Percentiles rank a stretch among this genome's conserved stretches.
Conservation (phyloP, 2,113 vertebrate species). For the Noctilio leporinus region DNA sequence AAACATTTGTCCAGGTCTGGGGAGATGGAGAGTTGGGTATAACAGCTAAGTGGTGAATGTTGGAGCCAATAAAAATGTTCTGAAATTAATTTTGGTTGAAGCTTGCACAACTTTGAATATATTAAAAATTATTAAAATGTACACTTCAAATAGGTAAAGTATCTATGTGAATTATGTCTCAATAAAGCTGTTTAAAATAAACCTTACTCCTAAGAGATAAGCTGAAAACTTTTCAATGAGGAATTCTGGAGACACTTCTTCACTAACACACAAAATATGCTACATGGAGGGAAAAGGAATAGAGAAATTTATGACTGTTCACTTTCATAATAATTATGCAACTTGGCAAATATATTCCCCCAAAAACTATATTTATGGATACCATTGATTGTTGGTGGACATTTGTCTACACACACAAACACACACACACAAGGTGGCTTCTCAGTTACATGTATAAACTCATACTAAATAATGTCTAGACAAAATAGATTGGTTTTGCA, state of each 20-base stretch:
- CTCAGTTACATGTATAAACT: background rate
- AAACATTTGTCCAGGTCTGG: background rate
- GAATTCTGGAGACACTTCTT: background rate
- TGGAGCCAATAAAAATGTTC: background rate
- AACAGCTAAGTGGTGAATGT: background rate
- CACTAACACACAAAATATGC: background rate
- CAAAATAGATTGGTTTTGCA: background rate
- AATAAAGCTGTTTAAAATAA: background rate
- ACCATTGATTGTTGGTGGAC: background rate
- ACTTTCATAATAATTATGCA: background rate
- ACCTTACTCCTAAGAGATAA: background rate
- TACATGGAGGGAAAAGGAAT: background rate
- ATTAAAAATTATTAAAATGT: background rate
- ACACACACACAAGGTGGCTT: background rate
- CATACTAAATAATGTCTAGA: constrained; percentile 24
- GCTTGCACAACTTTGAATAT: background rate
- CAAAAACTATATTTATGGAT: background rate
- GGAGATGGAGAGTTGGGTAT: background rate
- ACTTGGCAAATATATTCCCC: background rate
- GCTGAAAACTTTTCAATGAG: background rate
- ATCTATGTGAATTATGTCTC: background rate
- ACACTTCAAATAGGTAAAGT: background rate
- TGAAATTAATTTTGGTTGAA: background rate
- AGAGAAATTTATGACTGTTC: background rate
- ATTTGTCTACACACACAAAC: background rate